Base-by-base conservation (phyloP, 2,888 invertebrate species). In the Globia sparganii region DNA sequence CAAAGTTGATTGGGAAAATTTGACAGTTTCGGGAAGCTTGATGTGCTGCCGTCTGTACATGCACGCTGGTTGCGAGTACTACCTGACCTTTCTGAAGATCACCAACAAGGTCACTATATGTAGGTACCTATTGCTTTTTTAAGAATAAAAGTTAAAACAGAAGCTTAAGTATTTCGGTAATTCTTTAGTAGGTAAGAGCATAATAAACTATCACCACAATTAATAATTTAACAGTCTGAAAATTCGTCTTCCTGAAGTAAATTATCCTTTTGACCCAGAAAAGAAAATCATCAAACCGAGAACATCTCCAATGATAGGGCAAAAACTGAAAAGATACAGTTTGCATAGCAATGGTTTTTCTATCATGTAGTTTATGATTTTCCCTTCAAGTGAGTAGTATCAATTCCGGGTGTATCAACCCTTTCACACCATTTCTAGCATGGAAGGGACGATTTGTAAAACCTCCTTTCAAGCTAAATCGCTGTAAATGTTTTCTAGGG, bases 401-500 rank as follows among this genome's bases (percentile, higher is more conserved):
- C 61, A 62, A 67, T 77, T 67, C 34, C n/a, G 77, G 34, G 61
- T 49, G 46, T 56, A 28, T 15, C 9, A 65, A 78, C 64, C 61
- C 61, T 34, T 83, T 65, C 34, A 69, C 15, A 15, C 28, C 9
- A 25, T 28, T n/a, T 34, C 31, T 34, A 28, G 49, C 73, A 64
- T 40, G 25, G 13, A 49, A 37, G n/a, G 53, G 59, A 34, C 31
- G 8, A 40, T n/a, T 70, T 73, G 34, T 58, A 25, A 62, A 67
- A 58, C 21, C 25, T 43, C 2, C 31, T 61, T 76, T 76, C 40
- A 25, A 66, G 69, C n/a, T 46, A 61, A 70, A 69, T 76, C 40
- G 49, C 59, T 70, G 65, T 66, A 21, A 69, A 65, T 64, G 34
- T 75, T 81, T 79, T 53, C 40, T 61, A 68, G 18, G 3, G 28